Percentiles rank a stretch among this genome's conserved stretches.
Evolutionary conservation across 1,140 invertebrate species (phyloP).

Genomic region (Rhopalosiphum maidis): DNA sequence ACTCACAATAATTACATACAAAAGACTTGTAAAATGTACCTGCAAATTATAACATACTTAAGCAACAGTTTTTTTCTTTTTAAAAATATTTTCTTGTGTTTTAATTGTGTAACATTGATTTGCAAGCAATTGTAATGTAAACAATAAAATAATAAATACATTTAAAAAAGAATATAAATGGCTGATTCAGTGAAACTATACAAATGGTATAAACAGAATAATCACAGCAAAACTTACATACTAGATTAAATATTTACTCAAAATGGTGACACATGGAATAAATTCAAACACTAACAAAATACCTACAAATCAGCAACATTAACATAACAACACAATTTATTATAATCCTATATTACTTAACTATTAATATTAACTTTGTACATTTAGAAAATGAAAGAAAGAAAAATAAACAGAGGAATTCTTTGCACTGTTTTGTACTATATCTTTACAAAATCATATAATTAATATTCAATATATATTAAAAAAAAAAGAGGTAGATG

Average conservation of each 20-base stretch:
- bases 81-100: constrained; percentile 17
- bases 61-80: background rate
- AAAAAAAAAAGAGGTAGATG: constrained; percentile 48
- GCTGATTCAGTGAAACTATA: constrained; percentile 54
- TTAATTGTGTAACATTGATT: constrained; percentile 47
- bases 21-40: constrained; percentile 25
- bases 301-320: constrained; percentile 50
- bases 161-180: constrained; percentile 52
- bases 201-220: constrained; percentile 51
- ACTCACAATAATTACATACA: constrained; percentile 12
- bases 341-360: constrained; percentile 47
- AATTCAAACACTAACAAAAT: constrained; percentile 53
- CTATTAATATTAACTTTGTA: constrained; percentile 50
- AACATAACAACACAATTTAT: constrained; percentile 49
- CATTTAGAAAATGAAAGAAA: constrained; percentile 51
- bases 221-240: constrained; percentile 56
- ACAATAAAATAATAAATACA: constrained; percentile 49
- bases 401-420: constrained; percentile 51
- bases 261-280: constrained; percentile 56
- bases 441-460: constrained; percentile 48
- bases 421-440: constrained; percentile 56
- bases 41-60: constrained; percentile 29
- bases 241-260: constrained; percentile 57
- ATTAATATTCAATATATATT: constrained; percentile 27
- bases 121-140: constrained; percentile 34